Percentiles rank a stretch among this genome's conserved stretches.
These are phyloP conservation scores for Hypotaenidia okinawae DNA, from an alignment of 2,797 vertebrate species.

Conservation along the genomic window DNA sequence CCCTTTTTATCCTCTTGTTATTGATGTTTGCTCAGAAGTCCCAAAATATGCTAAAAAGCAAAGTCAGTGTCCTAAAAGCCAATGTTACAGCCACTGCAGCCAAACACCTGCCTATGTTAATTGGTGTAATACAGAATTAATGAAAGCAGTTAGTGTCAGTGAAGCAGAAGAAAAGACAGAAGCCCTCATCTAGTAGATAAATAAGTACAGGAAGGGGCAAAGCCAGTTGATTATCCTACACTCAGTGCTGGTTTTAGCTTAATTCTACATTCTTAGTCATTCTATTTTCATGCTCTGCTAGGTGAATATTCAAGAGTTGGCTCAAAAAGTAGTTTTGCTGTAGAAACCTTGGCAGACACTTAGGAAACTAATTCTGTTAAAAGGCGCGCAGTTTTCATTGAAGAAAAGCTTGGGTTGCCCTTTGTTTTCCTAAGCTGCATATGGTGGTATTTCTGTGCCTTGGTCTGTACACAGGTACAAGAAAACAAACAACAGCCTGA, in stretches of 20 bases:
- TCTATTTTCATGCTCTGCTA: not conserved
- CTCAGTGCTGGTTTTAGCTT: not conserved
- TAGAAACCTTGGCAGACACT: not conserved
- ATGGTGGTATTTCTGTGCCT: not conserved
- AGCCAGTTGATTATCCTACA: not conserved
- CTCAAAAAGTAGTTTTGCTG: constrained; percentile 1
- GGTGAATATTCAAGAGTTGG: not conserved
- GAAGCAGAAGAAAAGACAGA: not conserved
- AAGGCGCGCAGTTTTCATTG: not conserved
- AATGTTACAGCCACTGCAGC: not conserved
- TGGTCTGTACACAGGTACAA: not conserved
- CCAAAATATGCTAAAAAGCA: not conserved
- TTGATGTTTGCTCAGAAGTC: not conserved
- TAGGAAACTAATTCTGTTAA: not conserved
- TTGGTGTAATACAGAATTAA: not conserved
- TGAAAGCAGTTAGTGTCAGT: not conserved
- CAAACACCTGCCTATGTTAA: not conserved
- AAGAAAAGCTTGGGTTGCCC: not conserved
- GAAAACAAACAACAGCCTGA: not conserved
- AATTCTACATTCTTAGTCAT: not conserved
- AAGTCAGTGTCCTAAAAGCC: not conserved
- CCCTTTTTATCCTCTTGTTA: not conserved
- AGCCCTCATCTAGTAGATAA: not conserved
- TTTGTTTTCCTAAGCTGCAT: not conserved
- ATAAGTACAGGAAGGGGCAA: not conserved